Percentiles rank a stretch among this genome's conserved stretches.
Evolutionary conservation across 2,113 vertebrate species (phyloP).

Genomic region (Microtus oregoni): DNA sequence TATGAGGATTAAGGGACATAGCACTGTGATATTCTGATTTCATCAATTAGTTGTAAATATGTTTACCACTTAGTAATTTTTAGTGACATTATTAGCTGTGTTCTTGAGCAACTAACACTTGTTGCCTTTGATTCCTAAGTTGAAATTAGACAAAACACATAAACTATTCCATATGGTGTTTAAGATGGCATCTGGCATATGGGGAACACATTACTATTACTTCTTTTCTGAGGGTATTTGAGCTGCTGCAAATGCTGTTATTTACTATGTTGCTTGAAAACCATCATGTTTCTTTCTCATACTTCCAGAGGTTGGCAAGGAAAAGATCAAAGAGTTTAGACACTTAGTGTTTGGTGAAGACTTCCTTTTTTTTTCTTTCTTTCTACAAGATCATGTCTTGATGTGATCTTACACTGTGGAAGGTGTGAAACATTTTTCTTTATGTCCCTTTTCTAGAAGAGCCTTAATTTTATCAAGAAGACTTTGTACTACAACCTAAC

Average conservation of each 20-base stretch:
- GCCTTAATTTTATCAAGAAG: neutral
- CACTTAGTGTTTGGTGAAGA: neutral
- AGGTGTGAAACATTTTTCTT: neutral
- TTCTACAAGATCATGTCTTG: neutral
- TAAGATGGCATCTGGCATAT: neutral
- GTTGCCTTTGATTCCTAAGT: constrained; percentile 8
- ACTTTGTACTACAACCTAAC: neutral
- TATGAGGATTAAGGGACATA: neutral
- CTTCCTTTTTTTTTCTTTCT: neutral
- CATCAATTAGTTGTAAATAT: neutral
- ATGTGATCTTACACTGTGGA: neutral
- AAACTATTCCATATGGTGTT: neutral
- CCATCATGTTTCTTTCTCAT: neutral
- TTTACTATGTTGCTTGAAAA: neutral
- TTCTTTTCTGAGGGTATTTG: neutral
- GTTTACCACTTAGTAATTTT: neutral
- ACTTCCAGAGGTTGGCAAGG: neutral
- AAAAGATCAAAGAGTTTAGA: neutral
- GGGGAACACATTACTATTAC: neutral
- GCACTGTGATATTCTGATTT: neutral
- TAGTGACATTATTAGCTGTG: neutral
- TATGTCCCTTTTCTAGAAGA: neutral
- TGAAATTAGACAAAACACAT: neutral
- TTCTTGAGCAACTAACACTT: neutral
- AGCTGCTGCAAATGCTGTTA: neutral